A percentile compares a stretch with the other conserved stretches of the same genome.
phyloP scores from a whole-genome alignment of 2,888 invertebrate genomes.

The Rambutsinella grinnellia region DNA sequence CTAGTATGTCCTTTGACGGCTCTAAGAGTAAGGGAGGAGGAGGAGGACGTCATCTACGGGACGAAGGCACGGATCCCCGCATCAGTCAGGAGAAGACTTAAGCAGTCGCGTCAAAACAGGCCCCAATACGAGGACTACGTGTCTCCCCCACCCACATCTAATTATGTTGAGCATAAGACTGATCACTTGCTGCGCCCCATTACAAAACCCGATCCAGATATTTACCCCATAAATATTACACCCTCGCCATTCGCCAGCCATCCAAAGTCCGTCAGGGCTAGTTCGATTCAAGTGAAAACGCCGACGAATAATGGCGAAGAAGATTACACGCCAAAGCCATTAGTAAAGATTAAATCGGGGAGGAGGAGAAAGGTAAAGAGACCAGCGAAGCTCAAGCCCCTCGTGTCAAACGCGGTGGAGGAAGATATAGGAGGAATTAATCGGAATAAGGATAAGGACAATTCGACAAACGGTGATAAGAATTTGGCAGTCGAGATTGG shows the following conservation, averaged over 20 bases:
- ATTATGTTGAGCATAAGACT: slow-evolving; percentile 56
- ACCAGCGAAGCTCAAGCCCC: slow-evolving; percentile 50
- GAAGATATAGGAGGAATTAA: slow-evolving; percentile 48
- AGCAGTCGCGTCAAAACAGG: slow-evolving; percentile 38
- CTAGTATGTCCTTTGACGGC: slow-evolving; percentile 52
- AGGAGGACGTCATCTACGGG: slow-evolving; percentile 51
- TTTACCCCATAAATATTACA: slow-evolving; percentile 47
- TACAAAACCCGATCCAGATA: slow-evolving; percentile 37
- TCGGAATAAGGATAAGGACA: slow-evolving; percentile 25
- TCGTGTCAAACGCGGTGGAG: slow-evolving; percentile 44
- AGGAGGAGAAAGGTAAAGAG: slow-evolving; percentile 63
- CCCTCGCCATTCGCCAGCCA: slow-evolving; percentile 53
- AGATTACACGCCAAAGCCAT: slow-evolving; percentile 46
- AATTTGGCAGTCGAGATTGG: slow-evolving; percentile 65
- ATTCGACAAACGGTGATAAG: slow-evolving; percentile 60
- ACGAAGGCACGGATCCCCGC: slow-evolving; percentile 46
- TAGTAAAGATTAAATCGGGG: slow-evolving; percentile 48
- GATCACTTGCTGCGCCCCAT: slow-evolving; percentile 29
- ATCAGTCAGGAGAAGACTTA: slow-evolving; percentile 48
- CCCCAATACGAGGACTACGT: slow-evolving; percentile 36
- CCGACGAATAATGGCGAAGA: slow-evolving; percentile 20
- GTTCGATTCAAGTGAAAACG: slow-evolving; percentile 49
- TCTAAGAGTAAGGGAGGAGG: slow-evolving; percentile 50
- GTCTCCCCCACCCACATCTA: slow-evolving; percentile 46
- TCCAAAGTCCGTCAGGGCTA: slow-evolving; percentile 45